Percentiles rank a stretch among this genome's conserved stretches.
phyloP scores from a whole-genome alignment of 1,140 invertebrate genomes.

The Sipha flava region DNA sequence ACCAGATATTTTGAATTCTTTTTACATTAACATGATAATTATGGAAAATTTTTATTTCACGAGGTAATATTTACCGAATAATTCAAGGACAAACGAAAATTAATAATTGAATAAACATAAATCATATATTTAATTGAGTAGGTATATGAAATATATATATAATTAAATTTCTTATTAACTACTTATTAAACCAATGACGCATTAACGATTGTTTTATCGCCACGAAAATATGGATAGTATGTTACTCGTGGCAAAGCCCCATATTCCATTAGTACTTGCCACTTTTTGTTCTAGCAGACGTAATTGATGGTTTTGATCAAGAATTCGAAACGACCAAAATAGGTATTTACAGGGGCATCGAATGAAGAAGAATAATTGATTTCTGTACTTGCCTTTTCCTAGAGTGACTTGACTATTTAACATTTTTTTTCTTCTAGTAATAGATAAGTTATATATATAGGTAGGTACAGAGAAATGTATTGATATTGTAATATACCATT shows the following conservation, averaged over 20 bases:
- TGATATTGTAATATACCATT: neutral
- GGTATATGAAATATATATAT: too few relatives aligned
- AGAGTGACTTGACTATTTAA: neutral
- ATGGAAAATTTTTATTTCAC: too few relatives aligned
- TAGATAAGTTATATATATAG: too few relatives aligned
- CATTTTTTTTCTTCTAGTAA: neutral
- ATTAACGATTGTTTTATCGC: neutral
- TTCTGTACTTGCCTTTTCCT: too few relatives aligned
- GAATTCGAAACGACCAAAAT: neutral
- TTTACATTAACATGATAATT: too few relatives aligned
- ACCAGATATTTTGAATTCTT: too few relatives aligned
- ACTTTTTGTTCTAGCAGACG: neutral
- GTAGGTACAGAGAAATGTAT: too few relatives aligned
- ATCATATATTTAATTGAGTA: too few relatives aligned
- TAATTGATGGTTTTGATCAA: constrained; percentile 10
- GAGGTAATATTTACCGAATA: too few relatives aligned
- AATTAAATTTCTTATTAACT: neutral
- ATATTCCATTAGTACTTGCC: constrained; percentile 1
- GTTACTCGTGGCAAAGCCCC: neutral
- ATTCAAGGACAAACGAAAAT: too few relatives aligned
- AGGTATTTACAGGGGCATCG: neutral
- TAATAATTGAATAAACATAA: too few relatives aligned
- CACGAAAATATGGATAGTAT: neutral
- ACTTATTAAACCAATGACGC: neutral
- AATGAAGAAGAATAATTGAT: constrained; percentile 1